A percentile compares a stretch with the other conserved stretches of the same genome.
phyloP scores from a whole-genome alignment of 2,888 invertebrate species.

The Thera obeliscata region DNA sequence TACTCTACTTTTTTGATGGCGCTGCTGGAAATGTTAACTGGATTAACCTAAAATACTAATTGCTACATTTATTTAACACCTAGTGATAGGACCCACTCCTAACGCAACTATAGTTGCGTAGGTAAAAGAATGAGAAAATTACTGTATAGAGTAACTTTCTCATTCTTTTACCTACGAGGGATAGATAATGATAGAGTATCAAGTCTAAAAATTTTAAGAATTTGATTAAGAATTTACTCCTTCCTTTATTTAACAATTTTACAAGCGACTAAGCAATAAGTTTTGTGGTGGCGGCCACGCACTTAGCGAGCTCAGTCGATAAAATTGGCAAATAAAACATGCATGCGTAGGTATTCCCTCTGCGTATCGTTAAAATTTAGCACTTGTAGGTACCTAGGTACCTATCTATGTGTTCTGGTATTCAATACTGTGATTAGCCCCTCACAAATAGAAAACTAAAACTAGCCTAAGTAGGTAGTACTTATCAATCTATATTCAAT shows the following conservation, averaged over 20 bases:
- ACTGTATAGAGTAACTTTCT: too few relatives aligned
- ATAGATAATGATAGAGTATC: too few relatives aligned
- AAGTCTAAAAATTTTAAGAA: too few relatives aligned
- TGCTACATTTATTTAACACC: neutral
- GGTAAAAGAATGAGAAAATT: too few relatives aligned
- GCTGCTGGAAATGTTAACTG: conserved; percentile 19
- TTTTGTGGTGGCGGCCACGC: conserved; percentile 80
- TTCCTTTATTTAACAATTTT: conserved; percentile 47
- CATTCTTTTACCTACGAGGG: too few relatives aligned
- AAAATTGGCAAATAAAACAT: conserved; percentile 54
- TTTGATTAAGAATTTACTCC: neutral
- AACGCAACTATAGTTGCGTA: neutral
- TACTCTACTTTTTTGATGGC: conserved; percentile 49
- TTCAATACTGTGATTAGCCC: too few relatives aligned
- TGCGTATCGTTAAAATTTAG: too few relatives aligned
- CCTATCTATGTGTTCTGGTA: too few relatives aligned
- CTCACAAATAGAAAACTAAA: too few relatives aligned
- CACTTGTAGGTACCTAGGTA: too few relatives aligned
- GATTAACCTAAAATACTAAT: conserved; percentile 16
- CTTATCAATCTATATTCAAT: too few relatives aligned
- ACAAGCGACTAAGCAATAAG: conserved; percentile 53
- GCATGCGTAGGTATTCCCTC: neutral
- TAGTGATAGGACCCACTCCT: neutral
- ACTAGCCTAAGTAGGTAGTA: too few relatives aligned
- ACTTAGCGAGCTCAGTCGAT: conserved; percentile 54